Base-by-base conservation (phyloP, 2,888 invertebrate genomes). In the Polydrusus cervinus region DNA sequence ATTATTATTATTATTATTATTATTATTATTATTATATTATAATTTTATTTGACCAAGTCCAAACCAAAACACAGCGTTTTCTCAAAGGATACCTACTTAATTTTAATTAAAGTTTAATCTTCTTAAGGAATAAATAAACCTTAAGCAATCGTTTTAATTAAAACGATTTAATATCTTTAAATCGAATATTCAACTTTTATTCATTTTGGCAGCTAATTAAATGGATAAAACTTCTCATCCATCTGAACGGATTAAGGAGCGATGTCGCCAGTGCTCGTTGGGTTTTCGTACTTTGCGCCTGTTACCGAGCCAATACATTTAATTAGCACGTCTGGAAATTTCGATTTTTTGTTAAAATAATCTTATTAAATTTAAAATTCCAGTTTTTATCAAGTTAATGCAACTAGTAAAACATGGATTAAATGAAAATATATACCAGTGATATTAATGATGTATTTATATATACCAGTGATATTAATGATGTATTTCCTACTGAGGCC, bases 101-200 rank as follows among this genome's bases (percentile, higher is more conserved):
- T 34, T 9, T n/a, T n/a, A 43, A n/a, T 43, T 43, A n/a, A 5
- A 13, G 1, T n/a, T 43, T 13, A 43, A 43, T n/a, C 43, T 6
- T 43, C 43, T 43, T 13, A 43, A 43, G 11, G n/a, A 43, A 43
- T 43, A 43, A 43, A 43, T n/a, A 43, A 43, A 13, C 43, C 43
- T n/a, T 13, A 43, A n/a, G 43, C 43, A 43, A 43, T 43, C 43
- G 43, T 43, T 43, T 43, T 43, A 43, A 43, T 43, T 43, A 43
- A 43, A 43, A n/a, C 43, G 43, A 43, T 43, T 43, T 16, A 49
- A 49, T 16, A 49, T 49, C 47, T 49, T 25, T 13, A 25, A 53
- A 25, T 53, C 53, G 25, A 20, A 25, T 25, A n/a, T 53, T 53
- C 25, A 53, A 53, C 53, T 53, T 53, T 53, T 53, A 53, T 53